phyloP scores from a whole-genome alignment of 2,113 vertebrate genomes.

The pig (Sus scrofa) region DNA sequence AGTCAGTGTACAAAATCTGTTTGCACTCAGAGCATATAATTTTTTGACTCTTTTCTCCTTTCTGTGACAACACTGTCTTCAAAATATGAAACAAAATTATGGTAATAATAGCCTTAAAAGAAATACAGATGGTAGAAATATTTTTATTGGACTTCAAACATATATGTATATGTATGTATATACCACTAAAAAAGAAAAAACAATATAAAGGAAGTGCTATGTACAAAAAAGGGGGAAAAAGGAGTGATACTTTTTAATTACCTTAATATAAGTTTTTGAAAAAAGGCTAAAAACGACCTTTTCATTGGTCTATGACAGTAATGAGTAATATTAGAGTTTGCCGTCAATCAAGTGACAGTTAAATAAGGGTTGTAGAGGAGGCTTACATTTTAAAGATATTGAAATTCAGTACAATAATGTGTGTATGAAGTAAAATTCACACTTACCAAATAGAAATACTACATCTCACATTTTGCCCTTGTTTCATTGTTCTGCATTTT shows the following conservation, averaged over 20 bases:
- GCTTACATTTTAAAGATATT: not conserved
- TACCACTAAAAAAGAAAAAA: not conserved
- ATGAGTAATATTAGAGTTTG: not conserved
- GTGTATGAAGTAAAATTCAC: not conserved
- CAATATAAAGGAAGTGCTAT: not conserved
- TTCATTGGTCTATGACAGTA: conserved; percentile 4
- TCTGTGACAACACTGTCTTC: not conserved
- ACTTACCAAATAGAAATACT: not conserved
- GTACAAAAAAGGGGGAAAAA: not conserved
- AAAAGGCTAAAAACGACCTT: not conserved
- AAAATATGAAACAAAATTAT: conserved; percentile 26
- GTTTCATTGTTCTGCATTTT: not conserved
- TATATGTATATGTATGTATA: not conserved
- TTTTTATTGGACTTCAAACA: not conserved
- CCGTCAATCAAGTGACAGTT: not conserved
- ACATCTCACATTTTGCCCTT: not conserved
- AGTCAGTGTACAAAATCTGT: not conserved
- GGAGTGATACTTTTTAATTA: conserved; percentile 1
- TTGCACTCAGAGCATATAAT: not conserved
- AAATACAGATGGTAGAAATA: not conserved
- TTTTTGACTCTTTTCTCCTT: not conserved
- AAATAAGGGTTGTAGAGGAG: not conserved
- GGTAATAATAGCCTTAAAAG: not conserved
- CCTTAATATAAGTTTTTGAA: not conserved
- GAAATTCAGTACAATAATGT: conserved; percentile 34